phyloP scores from a whole-genome alignment of 1,140 invertebrate species.

The Heliconius himera region DNA sequence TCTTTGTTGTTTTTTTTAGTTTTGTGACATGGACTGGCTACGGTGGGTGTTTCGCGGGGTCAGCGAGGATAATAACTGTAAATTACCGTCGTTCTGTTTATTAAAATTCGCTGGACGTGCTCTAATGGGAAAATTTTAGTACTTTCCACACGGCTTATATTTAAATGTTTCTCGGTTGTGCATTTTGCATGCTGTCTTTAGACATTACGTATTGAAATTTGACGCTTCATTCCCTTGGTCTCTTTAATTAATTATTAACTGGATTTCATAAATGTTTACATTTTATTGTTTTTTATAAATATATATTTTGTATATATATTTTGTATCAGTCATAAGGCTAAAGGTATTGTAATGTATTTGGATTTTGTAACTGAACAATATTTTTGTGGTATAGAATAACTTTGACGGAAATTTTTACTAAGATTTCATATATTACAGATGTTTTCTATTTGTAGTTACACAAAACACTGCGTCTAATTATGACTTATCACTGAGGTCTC shows the following conservation, averaged over 20 bases:
- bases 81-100: slow-evolving; percentile 78
- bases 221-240: background rate
- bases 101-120: slow-evolving; percentile 74
- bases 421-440: too few species aligned
- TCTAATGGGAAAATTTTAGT: slow-evolving; percentile 67
- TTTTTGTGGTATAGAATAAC: background rate
- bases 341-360: background rate
- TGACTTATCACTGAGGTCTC: too few species aligned
- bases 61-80: slow-evolving; percentile 79
- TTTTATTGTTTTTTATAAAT: background rate
- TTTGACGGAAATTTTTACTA: background rate
- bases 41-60: slow-evolving; percentile 80
- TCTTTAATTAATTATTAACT: slow-evolving; percentile 15
- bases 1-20: slow-evolving; percentile 53
- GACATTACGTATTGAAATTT: background rate
- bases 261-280: background rate
- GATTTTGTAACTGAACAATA: background rate
- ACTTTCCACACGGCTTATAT: slow-evolving; percentile 30
- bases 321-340: background rate
- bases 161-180: slow-evolving; percentile 6
- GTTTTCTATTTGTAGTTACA: too few species aligned
- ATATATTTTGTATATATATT: background rate
- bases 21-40: slow-evolving; percentile 72
- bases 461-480: too few species aligned
- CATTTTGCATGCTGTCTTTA: background rate